Evolutionary conservation across 2,888 invertebrate genomes (phyloP).

Genomic region (Horisme vitalbata): DNA sequence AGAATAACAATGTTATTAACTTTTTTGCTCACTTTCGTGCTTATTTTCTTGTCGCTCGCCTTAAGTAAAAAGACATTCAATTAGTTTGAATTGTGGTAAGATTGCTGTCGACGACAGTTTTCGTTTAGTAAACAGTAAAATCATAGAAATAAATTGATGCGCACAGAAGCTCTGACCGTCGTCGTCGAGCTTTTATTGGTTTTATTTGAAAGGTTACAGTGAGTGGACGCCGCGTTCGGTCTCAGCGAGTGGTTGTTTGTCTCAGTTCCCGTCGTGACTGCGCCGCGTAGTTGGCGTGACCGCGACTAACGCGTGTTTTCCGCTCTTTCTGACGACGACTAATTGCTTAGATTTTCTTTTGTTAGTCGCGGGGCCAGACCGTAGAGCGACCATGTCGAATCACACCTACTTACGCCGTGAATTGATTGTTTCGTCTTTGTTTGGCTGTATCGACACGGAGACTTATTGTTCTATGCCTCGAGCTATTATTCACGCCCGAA

Average conservation of each 20-base stretch:
- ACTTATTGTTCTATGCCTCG: constrained; percentile 74
- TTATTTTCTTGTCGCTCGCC: constrained; percentile 47
- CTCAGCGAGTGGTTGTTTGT: constrained; percentile 9
- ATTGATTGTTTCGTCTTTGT: constrained; percentile 82
- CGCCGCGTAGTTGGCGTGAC: constrained; percentile 64
- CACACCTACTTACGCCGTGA: constrained; percentile 79
- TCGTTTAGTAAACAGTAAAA: constrained; percentile 41
- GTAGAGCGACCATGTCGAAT: constrained; percentile 76
- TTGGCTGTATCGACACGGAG: constrained; percentile 78
- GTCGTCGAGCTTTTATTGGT: constrained; percentile 21
- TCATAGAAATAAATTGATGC: constrained; percentile 21
- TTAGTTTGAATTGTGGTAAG: constrained; percentile 45
- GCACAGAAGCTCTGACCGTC: constrained; percentile 21
- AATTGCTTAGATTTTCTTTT: constrained; percentile 83
- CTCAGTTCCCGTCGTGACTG: constrained; percentile 50
- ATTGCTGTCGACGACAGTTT: constrained; percentile 31
- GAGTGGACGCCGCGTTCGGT: constrained; percentile 7
- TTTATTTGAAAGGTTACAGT: constrained; percentile 7
- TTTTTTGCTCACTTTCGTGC: constrained; percentile 49
- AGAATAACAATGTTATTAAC: constrained; percentile 63
- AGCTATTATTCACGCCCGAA: constrained; percentile 74
- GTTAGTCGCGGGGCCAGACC: constrained; percentile 79
- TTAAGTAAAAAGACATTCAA: constrained; percentile 51
- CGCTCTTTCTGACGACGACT: constrained; percentile 82
- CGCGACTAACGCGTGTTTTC: constrained; percentile 80